Evolutionary conservation across 2,888 invertebrate species (phyloP).

Genomic region (Zhengitettix transpicula): DNA sequence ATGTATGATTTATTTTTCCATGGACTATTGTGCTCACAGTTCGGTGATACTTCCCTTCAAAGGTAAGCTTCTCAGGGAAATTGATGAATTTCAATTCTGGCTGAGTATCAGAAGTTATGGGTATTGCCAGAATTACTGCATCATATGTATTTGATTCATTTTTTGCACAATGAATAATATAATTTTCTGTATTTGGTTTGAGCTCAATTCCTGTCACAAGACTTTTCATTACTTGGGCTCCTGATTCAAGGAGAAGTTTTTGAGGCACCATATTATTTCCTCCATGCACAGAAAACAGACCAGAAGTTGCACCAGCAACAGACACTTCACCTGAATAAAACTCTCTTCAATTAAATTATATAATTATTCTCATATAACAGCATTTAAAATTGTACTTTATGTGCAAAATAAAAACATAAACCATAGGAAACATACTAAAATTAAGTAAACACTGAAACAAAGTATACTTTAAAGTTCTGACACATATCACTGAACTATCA

Average conservation of each 20-base stretch:
- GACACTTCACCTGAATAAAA: slow-evolving; percentile 26
- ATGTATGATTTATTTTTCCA: slow-evolving; percentile 29
- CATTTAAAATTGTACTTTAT: no score
- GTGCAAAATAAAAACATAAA: no score
- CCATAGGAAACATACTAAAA: no score
- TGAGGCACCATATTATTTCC: slow-evolving; percentile 36
- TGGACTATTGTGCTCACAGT: slow-evolving; percentile 37
- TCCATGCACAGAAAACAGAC: slow-evolving; percentile 39
- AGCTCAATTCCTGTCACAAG: slow-evolving; percentile 21
- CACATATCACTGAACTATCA: no score
- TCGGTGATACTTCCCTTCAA: slow-evolving; percentile 31
- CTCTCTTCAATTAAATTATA: no score
- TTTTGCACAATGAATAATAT: slow-evolving; percentile 7
- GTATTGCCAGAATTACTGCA: slow-evolving; percentile 38
- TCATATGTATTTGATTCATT: slow-evolving; percentile 25
- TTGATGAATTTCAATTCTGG: slow-evolving; percentile 28
- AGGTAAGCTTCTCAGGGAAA: slow-evolving; percentile 23
- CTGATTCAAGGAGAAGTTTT: slow-evolving; percentile 23
- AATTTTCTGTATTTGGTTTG: slow-evolving; percentile 16
- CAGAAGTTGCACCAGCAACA: slow-evolving; percentile 33
- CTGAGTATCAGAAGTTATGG: slow-evolving; percentile 28
- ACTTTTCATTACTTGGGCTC: slow-evolving; percentile 24
- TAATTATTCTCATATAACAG: no score
- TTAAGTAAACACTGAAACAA: no score
- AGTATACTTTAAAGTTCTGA: no score